A percentile compares a stretch with the other conserved stretches of the same genome.
phyloP scores from a whole-genome alignment of 2,888 invertebrate genomes.

The Brassicogethes aeneus region DNA sequence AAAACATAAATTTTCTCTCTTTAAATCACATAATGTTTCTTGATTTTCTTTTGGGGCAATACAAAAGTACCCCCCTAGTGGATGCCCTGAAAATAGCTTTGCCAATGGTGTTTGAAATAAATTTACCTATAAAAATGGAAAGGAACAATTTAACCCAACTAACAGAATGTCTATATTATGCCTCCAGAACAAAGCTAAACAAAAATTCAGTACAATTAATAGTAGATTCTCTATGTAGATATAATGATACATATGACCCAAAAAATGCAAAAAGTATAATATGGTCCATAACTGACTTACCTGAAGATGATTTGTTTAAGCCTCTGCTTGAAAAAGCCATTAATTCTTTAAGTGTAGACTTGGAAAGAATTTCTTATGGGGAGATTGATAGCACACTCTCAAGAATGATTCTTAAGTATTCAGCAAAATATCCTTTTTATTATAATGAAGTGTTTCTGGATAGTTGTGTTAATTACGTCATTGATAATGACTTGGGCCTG shows the following conservation, averaged over 20 bases:
- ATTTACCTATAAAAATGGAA: conserved; percentile 50
- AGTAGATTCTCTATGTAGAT: conserved; percentile 43
- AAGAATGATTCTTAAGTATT: conserved; percentile 42
- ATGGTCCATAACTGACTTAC: conserved; percentile 47
- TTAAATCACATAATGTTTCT: conserved; percentile 54
- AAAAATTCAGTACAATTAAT: conserved; percentile 46
- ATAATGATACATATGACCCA: conserved; percentile 39
- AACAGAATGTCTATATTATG: conserved; percentile 47
- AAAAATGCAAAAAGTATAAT: conserved; percentile 44
- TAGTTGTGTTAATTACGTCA: conserved; percentile 44
- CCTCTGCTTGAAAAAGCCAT: conserved; percentile 47
- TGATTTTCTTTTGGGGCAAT: conserved; percentile 48
- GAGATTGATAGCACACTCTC: conserved; percentile 46
- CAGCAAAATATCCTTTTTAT: conserved; percentile 45
- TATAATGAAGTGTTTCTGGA: conserved; percentile 55
- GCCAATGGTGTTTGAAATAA: conserved; percentile 58
- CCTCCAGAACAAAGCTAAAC: conserved; percentile 43
- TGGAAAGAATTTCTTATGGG: conserved; percentile 40
- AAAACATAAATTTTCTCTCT: conserved; percentile 51
- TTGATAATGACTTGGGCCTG: conserved; percentile 46
- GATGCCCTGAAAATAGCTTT: conserved; percentile 57
- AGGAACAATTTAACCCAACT: conserved; percentile 44
- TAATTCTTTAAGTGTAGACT: conserved; percentile 41
- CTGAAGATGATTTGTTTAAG: conserved; percentile 39
- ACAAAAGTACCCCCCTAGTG: conserved; percentile 47